phyloP scores from a whole-genome alignment of 1,140 invertebrate genomes.

The Andricus grossulariae region DNA sequence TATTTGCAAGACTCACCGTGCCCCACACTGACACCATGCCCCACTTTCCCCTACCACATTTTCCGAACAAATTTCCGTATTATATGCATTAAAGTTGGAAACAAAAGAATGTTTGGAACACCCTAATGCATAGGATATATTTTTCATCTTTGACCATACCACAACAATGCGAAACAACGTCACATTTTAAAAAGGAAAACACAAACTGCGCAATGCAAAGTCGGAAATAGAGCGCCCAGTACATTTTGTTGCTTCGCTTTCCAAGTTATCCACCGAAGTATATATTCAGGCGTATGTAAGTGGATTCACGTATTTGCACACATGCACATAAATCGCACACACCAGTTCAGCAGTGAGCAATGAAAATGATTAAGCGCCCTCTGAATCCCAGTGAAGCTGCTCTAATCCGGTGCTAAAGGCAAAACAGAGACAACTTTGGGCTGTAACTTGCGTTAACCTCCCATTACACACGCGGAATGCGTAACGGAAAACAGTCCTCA shows the following conservation, averaged over 20 bases:
- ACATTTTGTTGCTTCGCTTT: constrained; percentile 45
- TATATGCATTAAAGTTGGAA: rapidly evolving
- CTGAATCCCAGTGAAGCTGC: constrained; percentile 65
- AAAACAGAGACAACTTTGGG: constrained; percentile 61
- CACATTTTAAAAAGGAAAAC: constrained; percentile 45
- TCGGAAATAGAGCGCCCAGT: constrained; percentile 52
- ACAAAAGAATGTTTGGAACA: too few relatives aligned
- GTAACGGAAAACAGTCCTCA: constrained; percentile 47
- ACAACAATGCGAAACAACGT: constrained; percentile 39
- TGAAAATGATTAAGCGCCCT: constrained; percentile 67
- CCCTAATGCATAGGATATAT: too few relatives aligned
- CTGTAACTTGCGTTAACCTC: constrained; percentile 62
- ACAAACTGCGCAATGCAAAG: constrained; percentile 39
- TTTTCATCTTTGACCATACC: neutral
- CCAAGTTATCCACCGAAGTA: constrained; percentile 32
- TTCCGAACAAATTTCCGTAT: too few relatives aligned
- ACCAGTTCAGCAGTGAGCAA: constrained; percentile 42
- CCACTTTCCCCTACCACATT: too few relatives aligned
- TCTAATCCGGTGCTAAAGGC: constrained; percentile 66
- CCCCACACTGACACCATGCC: too few relatives aligned
- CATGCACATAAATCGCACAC: constrained; percentile 23
- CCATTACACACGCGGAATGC: constrained; percentile 49
- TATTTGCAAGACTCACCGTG: too few relatives aligned
- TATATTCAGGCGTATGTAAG: constrained; percentile 17
- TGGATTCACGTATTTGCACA: constrained; percentile 22